Evolutionary conservation across 2,888 invertebrate species (phyloP).

Genomic region (Caenorhabditis imperialis): DNA sequence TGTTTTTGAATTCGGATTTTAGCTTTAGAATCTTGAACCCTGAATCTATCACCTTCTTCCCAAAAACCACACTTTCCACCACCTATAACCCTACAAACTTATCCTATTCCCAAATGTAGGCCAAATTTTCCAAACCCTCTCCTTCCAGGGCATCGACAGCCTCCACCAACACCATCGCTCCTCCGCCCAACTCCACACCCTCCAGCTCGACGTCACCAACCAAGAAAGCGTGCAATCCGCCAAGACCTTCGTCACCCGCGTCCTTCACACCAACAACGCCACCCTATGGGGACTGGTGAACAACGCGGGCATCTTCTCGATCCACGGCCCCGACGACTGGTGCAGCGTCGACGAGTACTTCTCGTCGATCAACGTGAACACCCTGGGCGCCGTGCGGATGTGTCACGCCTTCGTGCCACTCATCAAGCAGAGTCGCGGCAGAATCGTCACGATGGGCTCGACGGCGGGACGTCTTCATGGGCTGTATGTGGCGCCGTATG

Average conservation of each 20-base stretch:
- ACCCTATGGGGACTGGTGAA: constrained; percentile 92
- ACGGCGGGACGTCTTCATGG: constrained; percentile 79
- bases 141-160: constrained; percentile 52
- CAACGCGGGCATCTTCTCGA: constrained; percentile 89
- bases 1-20: no score
- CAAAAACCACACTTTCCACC: no score
- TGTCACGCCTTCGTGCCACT: constrained; percentile 73
- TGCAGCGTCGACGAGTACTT: constrained; percentile 86
- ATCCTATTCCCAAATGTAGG: constrained; percentile 1
- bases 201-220: constrained; percentile 82
- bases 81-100: no score
- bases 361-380: constrained; percentile 84
- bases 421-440: constrained; percentile 75
- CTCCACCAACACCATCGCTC: constrained; percentile 29
- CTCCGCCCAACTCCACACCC: constrained; percentile 80
- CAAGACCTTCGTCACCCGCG: constrained; percentile 81
- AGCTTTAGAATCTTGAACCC: no score
- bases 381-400: constrained; percentile 82
- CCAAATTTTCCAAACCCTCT: not conserved
- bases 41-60: no score
- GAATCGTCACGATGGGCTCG: constrained; percentile 79
- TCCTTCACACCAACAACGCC: constrained; percentile 84
- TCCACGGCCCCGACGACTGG: constrained; percentile 93
- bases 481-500: constrained; percentile 71
- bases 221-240: constrained; percentile 85